A percentile compares a stretch with the other conserved stretches of the same genome.
These are phyloP conservation scores for Erpobdella octoculata DNA, from an alignment of 2,888 invertebrate species.

Conservation along the genomic window DNA sequence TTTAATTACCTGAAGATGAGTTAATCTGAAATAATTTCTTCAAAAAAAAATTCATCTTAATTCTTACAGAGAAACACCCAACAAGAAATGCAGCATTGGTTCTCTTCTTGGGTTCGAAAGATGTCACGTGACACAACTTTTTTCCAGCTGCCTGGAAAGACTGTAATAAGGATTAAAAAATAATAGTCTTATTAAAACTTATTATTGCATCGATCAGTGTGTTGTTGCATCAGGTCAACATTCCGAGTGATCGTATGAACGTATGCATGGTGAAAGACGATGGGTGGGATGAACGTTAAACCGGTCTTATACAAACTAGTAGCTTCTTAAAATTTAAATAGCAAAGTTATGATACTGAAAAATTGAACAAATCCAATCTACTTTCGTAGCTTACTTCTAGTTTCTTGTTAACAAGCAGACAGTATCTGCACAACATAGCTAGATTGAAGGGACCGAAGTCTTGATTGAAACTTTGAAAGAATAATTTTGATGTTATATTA, in stretches of 20 bases:
- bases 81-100: conserved; percentile 91
- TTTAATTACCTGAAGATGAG: background rate
- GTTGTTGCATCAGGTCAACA: too few relatives aligned
- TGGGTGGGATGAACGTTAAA: too few relatives aligned
- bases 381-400: conserved; percentile 60
- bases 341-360: too few relatives aligned
- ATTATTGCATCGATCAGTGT: too few relatives aligned
- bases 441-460: conserved; percentile 96
- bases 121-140: conserved; percentile 83
- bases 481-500: background rate
- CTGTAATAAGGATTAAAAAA: too few relatives aligned
- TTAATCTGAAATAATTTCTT: background rate
- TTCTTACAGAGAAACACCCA: conserved; percentile 80
- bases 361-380: too few relatives aligned
- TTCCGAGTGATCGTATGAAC: too few relatives aligned
- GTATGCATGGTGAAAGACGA: too few relatives aligned
- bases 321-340: too few relatives aligned
- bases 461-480: conserved; percentile 60
- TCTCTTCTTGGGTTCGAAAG: conserved; percentile 72
- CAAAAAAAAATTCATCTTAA: background rate
- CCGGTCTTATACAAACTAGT: too few relatives aligned
- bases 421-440: conserved; percentile 84
- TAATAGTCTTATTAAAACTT: too few relatives aligned
- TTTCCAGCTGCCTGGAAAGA: conserved; percentile 56
- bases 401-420: conserved; percentile 73